These are phyloP conservation scores for Alethe diademata DNA, from an alignment of 2,113 vertebrate species.

Conservation along the genomic window DNA sequence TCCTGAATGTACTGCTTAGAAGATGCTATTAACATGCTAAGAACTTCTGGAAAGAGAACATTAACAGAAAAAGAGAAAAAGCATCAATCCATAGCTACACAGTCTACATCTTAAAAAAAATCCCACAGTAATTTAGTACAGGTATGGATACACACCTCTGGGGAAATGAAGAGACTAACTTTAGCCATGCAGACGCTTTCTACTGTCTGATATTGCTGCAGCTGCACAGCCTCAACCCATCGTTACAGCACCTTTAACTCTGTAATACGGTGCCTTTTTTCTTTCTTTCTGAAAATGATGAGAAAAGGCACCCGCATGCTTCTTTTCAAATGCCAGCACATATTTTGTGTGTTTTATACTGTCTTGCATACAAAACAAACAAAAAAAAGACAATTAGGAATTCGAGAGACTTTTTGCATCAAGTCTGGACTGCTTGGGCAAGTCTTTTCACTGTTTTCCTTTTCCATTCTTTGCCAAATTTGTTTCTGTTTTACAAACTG, in stretches of 20 bases:
- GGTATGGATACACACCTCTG: rapidly evolving
- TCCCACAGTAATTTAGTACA: rapidly evolving
- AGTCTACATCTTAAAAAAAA: background rate
- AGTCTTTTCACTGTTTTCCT: background rate
- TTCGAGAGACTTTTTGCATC: background rate
- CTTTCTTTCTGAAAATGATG: background rate
- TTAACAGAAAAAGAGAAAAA: background rate
- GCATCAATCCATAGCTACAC: background rate
- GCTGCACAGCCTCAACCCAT: background rate
- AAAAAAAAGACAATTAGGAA: background rate
- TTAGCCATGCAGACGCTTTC: background rate
- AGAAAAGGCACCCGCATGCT: background rate
- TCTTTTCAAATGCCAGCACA: background rate
- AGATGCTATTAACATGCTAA: background rate
- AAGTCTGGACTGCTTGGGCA: background rate
- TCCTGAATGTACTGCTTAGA: background rate
- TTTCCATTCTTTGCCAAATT: background rate
- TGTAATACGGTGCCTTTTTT: background rate
- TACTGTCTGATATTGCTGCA: background rate
- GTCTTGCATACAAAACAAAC: background rate
- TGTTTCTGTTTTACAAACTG: background rate
- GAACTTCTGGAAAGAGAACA: background rate
- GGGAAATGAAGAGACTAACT: background rate
- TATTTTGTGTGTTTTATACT: rapidly evolving
- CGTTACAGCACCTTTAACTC: background rate